Evolutionary conservation across 2,888 invertebrate species (phyloP), one percentile per base, ranked within the genome.

Genomic region (Cephus pygmeus): DNA sequence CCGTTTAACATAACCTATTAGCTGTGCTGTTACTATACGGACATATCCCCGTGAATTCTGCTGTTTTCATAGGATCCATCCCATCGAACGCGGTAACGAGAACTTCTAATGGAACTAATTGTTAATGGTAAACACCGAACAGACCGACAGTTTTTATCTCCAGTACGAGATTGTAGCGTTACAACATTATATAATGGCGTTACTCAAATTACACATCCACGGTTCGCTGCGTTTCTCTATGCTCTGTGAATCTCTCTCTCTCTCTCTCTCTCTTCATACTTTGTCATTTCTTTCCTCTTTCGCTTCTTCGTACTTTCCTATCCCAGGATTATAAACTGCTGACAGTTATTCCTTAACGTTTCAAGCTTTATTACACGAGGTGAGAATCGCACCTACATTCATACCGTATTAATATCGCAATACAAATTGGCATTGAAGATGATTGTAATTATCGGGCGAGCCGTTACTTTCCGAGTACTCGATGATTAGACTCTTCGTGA

Each of bases 381-480:
- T 56, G 56, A 56, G 56, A 56, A 56, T 56, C 56, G 56, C 56
- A 23, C 56, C 40, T 40, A 40, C 2, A 40, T 40, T 40, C 40
- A 15, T 40, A 69, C 31, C 71, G 71, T 71, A 71, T 71, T 34
- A 34, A 34, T 71, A 71, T 71, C 34, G 34, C 71, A 34, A 71
- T 56, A 56, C 33, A 71, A 71, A 71, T 34, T 71, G 71, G 71
- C 31, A 71, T 34, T 71, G 33, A 34, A 31, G 71, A 71, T 71
- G 11, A 74, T 35, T n/a, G 74, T 23, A 36, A 36, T 74, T 74
- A 74, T n/a, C 33, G 11, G 12, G 1, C 12, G 23, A 75, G 78
- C 83, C 79, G 81, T 81, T 81, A 81, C 77, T 81, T 83, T 79
- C 81, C 77, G 77, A 76, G 79, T 81, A 81, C 80, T 83, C 76